phyloP scores from a whole-genome alignment of 2,113 vertebrate species.

The Proteles cristata region DNA sequence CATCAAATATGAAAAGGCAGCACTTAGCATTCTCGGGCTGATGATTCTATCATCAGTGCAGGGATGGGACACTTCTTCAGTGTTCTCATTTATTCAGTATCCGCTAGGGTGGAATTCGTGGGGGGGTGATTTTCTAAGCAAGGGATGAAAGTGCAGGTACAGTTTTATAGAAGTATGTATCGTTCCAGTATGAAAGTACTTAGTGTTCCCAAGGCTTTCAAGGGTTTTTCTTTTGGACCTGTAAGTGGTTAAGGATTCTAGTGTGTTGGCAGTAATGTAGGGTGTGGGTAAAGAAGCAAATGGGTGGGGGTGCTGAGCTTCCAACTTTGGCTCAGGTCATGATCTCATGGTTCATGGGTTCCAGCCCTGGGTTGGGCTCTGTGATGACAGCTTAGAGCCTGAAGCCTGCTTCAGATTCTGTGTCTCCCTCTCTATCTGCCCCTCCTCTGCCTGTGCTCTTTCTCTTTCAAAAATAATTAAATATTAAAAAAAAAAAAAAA shows the following conservation, averaged over 20 bases:
- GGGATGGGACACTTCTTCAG: neutral
- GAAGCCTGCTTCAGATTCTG: too few species aligned
- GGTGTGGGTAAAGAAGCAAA: neutral
- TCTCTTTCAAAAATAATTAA: too few species aligned
- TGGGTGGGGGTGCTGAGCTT: too few species aligned
- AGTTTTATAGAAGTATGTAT: neutral
- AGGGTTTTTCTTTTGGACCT: neutral
- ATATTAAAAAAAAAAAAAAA: too few species aligned
- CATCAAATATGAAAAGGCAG: neutral
- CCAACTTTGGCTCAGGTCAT: too few species aligned
- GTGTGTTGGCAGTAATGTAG: accelerated
- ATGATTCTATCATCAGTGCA: neutral
- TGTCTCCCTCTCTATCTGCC: too few species aligned
- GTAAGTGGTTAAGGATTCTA: neutral
- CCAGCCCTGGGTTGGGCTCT: too few species aligned
- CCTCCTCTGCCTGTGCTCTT: too few species aligned
- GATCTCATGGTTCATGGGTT: too few species aligned
- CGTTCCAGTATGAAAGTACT: neutral
- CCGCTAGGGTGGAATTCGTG: neutral
- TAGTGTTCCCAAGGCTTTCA: neutral
- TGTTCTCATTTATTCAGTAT: neutral
- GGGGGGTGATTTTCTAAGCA: neutral
- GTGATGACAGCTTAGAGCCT: too few species aligned
- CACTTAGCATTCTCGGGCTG: neutral
- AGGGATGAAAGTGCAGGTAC: neutral